Evolutionary conservation across 2,797 vertebrate genomes (phyloP), one percentile per base, ranked within the genome.

Genomic region (Crypturellus tataupa): DNA sequence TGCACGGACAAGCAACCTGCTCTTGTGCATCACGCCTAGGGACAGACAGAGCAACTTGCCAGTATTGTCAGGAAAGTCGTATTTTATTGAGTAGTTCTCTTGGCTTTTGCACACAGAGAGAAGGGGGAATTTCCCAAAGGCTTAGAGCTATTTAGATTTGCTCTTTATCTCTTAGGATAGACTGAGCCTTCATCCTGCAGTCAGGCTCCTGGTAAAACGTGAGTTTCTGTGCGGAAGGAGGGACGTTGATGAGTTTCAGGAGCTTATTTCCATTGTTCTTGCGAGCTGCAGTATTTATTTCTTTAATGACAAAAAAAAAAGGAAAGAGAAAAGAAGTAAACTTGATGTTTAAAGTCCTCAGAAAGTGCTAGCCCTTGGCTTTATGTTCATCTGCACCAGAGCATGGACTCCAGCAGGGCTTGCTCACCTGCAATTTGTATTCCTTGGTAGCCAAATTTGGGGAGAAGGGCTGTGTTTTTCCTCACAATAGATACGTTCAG

Each of bases 61-160:
- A 75, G 31, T 40, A 31, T 62, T 72, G 33, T 76, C 80, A 90
- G 80, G 33, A 80, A 72, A 90, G 51, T 35, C 55, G 62, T 60
- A 20, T 84, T 93, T 90, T 55, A 94, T 69, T 51, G 1, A 81
- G 76, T 84, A 39, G 49, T 23, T 59, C 63, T 92, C 65, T 63
- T 91, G 70, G 73, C 63, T 94, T 86, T 88, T 79, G 83, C 83
- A 64, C 63, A 69, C 23, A n/a, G 58, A 56, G 14, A 64, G 55
- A 65, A 81, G 42, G 42, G 67, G 85, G 90, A 93, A 93, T 94
- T 96, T 96, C 83, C 91, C 91, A 79, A 65, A 90, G 87, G 77
- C 42, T 77, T 79, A 21, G 77, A 1, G 19, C 63, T 94, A 59
- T 94, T 96, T 86, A 70, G 89, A 93, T 94, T 93, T 91, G 71